These are phyloP conservation scores for Aricia artaxerxes DNA, from an alignment of 2,888 invertebrate species.

Conservation along the genomic window DNA sequence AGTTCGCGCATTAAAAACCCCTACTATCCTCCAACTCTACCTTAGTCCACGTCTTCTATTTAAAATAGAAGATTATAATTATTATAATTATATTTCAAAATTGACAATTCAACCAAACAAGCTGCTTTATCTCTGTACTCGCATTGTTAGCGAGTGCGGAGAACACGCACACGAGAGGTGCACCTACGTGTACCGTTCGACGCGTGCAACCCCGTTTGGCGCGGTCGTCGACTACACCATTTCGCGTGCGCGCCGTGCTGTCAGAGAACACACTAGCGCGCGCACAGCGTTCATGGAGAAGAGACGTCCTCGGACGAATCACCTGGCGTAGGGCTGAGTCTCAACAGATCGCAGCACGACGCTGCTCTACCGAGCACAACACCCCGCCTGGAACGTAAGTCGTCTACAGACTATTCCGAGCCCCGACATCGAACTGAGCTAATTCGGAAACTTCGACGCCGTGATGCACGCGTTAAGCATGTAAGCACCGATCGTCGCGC, in stretches of 20 bases:
- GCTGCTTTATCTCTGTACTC: too few relatives aligned
- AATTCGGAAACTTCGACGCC: conserved; percentile 49
- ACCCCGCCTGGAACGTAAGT: conserved; percentile 82
- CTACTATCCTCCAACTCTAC: too few relatives aligned
- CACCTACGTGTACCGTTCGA: too few relatives aligned
- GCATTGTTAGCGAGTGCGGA: too few relatives aligned
- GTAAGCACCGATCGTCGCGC: too few relatives aligned
- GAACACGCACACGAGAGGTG: too few relatives aligned
- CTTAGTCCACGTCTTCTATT: too few relatives aligned
- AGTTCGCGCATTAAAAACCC: neutral
- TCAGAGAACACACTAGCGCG: neutral
- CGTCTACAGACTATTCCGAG: conserved; percentile 83
- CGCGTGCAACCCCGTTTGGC: too few relatives aligned
- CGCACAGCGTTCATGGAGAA: neutral
- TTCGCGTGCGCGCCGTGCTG: neutral
- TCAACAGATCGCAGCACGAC: conserved; percentile 68
- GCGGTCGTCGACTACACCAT: too few relatives aligned
- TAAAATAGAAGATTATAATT: too few relatives aligned
- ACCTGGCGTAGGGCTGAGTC: conserved; percentile 65
- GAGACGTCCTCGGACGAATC: conserved; percentile 39
- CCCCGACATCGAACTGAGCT: conserved; percentile 72
- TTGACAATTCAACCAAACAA: neutral
- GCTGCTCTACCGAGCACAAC: conserved; percentile 82
- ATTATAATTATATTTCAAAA: neutral
- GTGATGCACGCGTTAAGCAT: conserved; percentile 34